Base-by-base conservation (phyloP, 2,888 invertebrate genomes). In the Amaurobius ferox region DNA sequence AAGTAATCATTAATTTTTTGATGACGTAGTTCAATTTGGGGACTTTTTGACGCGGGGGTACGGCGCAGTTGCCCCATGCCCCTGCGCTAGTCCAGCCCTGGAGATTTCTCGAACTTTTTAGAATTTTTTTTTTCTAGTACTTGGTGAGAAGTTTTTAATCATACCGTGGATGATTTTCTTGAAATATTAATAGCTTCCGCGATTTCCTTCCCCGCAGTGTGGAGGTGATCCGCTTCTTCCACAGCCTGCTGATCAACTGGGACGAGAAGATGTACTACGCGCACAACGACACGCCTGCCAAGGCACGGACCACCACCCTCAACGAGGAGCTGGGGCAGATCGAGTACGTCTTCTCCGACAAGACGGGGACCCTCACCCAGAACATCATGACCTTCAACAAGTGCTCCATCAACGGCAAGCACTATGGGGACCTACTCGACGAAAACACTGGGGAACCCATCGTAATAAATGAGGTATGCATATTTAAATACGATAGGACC, bases 371-470 rank as follows among this genome's bases (percentile, higher is more conserved):
- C 16, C 93, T 99, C 81, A 99, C 99, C 32, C 98, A 98, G 93
- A 99, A 99, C 92, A 98, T 99, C 90, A 99, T 99, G 99, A 97
- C 98, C 79, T 99, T 99, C 92, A 99, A 99, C 92, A 99, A 99
- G 93, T 98, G 98, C 92, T 97, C 98, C 88, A 97, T 99, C 89
- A 96, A 95, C 89, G 98, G 97, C 6, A 94, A 94, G 89, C 94
- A 95, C 80, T 99, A 97, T 92, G 99, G 99, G 26, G 98, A 99
- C 91, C 93, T 96, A 80, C 93, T 96, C 83, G 97, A 98, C 92
- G 94, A 95, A 89, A 93, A 93, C 90, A 96, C 97, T 68, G 97
- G 97, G 55, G 97, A 97, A 92, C 93, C 95, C 77, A 93, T 97
- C 7, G 44, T 48, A 13, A 86, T 86, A 28, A 86, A 67, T 1